Evolutionary conservation across 2,797 vertebrate species (phyloP), one percentile per base, ranked within the genome.

Genomic region (Pangasius macronema): DNA sequence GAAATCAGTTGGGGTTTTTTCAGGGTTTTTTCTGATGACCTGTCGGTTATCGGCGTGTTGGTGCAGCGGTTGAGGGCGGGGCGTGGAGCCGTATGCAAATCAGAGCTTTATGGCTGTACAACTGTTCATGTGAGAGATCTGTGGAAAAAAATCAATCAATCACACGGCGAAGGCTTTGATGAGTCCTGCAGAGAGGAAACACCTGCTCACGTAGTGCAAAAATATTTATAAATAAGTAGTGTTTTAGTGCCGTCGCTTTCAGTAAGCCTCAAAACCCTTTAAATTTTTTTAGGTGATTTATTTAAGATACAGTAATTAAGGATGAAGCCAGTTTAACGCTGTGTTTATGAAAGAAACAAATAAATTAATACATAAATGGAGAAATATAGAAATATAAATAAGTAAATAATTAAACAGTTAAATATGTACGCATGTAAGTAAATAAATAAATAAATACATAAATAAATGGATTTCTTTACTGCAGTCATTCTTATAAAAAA

Each of bases 1-100:
- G 90, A 94, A 95, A 94, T 94, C 18, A 92, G 84, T 22, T 53
- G 27, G 11, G 53, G 36, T 72, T 53, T 36, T 39, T 76, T 53
- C 27, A n/a, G 65, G 14, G 6, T 27, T 42, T 61, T 84, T 24
- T 84, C 79, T 82, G 36, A 24, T 68, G 84, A 81, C 77, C 30
- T 18, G 73, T 73, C 27, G 57, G 84, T 89, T 89, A 90, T 89
- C 86, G 76, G 83, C 76, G 5, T 39, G 46, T 42, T 36, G 65
- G 79, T 80, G 85, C 83, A 89, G 75, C n/a, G 81, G 68, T 86
- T 70, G 72, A 57, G 33, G 61, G 68, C 59, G 39, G 59, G 18
- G 55, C 61, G 53, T 49, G 51, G 33, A 80, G 73, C 36, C 55
- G 82, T 63, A 89, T 89, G 87, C 83, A 90, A 90, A 90, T 89